phyloP scores from a whole-genome alignment of 2,888 invertebrate genomes.

The Latrodectus hesperus region DNA sequence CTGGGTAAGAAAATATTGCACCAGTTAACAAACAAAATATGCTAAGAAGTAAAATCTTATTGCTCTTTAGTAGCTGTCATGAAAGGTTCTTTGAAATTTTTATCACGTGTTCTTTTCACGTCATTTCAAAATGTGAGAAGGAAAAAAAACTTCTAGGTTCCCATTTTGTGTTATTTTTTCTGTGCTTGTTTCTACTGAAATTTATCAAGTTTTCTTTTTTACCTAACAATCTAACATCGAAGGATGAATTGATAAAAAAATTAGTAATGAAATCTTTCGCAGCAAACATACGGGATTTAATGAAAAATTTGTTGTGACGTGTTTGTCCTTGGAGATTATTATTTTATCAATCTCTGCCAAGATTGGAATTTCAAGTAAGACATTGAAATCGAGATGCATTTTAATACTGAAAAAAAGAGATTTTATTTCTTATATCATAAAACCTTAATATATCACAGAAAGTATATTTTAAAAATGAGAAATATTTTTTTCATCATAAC shows the following conservation, averaged over 20 bases:
- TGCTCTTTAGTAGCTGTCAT: constrained; percentile 17
- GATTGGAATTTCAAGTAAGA: not conserved
- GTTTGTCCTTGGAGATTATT: constrained; percentile 1
- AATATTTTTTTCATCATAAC: too few species aligned
- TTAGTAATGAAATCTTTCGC: too few species aligned
- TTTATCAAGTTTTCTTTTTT: not conserved
- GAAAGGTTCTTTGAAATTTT: constrained; percentile 27
- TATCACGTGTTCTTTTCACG: constrained; percentile 18
- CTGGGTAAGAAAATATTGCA: constrained; percentile 22
- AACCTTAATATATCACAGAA: too few species aligned
- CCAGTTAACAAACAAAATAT: constrained; percentile 41
- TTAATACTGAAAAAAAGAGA: too few species aligned
- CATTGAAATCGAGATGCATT: too few species aligned
- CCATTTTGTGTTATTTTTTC: not conserved
- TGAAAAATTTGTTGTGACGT: constrained; percentile 5
- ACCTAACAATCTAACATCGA: too few species aligned
- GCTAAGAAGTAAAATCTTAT: constrained; percentile 25
- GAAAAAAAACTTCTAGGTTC: not conserved
- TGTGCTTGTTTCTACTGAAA: not conserved
- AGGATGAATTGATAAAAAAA: too few species aligned
- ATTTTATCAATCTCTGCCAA: constrained; percentile 3
- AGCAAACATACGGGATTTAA: not conserved
- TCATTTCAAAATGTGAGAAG: constrained; percentile 18
- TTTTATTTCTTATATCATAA: too few species aligned
- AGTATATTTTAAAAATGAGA: too few species aligned